Evolutionary conservation across 2,113 vertebrate species (phyloP), one percentile per base, ranked within the genome.

Genomic region (Myiozetetes cayanensis): DNA sequence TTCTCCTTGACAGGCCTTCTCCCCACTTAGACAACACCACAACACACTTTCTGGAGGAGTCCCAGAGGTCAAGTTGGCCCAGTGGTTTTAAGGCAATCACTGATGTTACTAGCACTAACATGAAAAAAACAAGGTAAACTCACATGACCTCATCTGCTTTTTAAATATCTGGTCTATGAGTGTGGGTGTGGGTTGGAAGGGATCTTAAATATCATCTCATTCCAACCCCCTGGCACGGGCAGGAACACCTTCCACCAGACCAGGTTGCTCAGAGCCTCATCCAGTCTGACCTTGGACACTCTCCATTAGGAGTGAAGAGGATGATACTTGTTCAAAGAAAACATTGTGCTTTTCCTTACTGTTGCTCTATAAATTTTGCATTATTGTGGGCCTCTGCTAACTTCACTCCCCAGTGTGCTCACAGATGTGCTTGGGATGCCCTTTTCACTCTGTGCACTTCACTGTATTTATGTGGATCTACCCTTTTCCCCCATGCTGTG

Each of bases 1-100:
- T 70, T 27, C 25, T 81, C 50, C 41, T 25, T 14, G 28, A 44
- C 12, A 31, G 16, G 31, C 21, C 6, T 70, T 76, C 56, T 65
- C 31, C 61, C 18, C 19, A 24, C 20, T 33, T 41, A 44, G 33
- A 19, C 11, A 6, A 75, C 19, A 63, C 17, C 0, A 0, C 2
- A 33, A 30, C 2, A 1, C 20, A 10, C 12, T 33, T 90, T 35
- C 24, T 22, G 33, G 46, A 73, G 43, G 7, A 43, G 28, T 73
- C 20, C 13, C 8, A 68, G 25, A 43, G 25, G 4, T n/a, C 12
- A 73, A 65, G 11, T 5, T 58, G 24, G 30, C 67, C 41, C 50
- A 78, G 37, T 25, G 58, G 3, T 55, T 93, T 73, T 47, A 30
- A 25, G 70, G 61, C 22, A 82, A 17, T 7, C 21, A 2, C 6